Base-by-base conservation (phyloP, 1,140 invertebrate species). In the Leptopilina clavipes region DNA sequence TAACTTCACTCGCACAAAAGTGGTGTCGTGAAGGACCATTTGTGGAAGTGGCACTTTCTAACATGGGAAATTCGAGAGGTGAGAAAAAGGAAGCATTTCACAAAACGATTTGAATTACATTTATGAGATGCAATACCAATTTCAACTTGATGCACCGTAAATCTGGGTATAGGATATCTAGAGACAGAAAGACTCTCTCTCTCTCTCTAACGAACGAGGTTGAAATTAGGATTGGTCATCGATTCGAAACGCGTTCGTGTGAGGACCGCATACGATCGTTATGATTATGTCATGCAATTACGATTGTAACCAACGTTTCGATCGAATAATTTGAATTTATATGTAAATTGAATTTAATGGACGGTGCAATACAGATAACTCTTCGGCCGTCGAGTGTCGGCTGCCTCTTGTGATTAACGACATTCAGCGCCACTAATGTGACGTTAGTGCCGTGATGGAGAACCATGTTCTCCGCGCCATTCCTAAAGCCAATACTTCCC, bases 341-440 rank as follows among this genome's bases (percentile, higher is more conserved):
- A 86, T 86, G 85, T 86, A 86, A 86, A 86, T 86, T 86, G 85
- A 85, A 86, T 86, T 86, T 86, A 86, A 86, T 86, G 81, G 81
- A 72, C 79, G 73, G 75, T 59, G 56, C 56, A 59, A 59, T 59
- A 59, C 76, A 86, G 84, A 85, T 86, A 86, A 84, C 84, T 83
- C 76, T 45, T 75, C 43, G 70, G 70, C 72, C 75, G 45, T 73
- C 72, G 73, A 70, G 75, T 76, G 48, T 56, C 70, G 44, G 73
- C 65, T 81, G 73, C 72, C 73, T 48, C 9, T 77, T 75, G 56
- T 59, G 56, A 59, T 59, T 59, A 59, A 59, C 56, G 56, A 59
- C 19, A 14, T 59, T 59, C 56, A 14, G 56, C 11, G 56, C 19
- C 8, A 59, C 18, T 59, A 59, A 59, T 59, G 56, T 59, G 56